These are phyloP conservation scores for Hemichromis elongatus DNA, from an alignment of 2,113 vertebrate genomes.

Conservation along the genomic window DNA sequence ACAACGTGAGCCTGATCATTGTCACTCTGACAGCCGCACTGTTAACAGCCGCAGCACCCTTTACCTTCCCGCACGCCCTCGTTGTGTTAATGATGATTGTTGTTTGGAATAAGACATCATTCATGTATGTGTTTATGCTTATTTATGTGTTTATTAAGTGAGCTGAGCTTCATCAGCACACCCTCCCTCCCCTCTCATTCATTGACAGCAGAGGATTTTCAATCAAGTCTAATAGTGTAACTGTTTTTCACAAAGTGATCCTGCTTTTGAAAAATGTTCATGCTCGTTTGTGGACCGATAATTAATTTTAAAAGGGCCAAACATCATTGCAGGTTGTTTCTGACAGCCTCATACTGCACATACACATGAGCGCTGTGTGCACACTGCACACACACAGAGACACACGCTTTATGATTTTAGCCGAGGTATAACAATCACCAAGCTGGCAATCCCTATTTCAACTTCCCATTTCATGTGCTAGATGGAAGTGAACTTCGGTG, in stretches of 20 bases:
- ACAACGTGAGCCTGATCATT: accelerated
- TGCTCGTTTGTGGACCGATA: background rate
- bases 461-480: conserved; percentile 49
- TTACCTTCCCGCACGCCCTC: background rate
- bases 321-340: background rate
- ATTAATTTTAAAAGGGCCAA: background rate
- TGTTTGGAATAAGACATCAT: background rate
- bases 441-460: conserved; percentile 35
- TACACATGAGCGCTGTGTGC: background rate
- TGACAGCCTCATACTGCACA: background rate
- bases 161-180: background rate
- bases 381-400: background rate
- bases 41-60: background rate
- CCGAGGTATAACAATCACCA: conserved; percentile 28
- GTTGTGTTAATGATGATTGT: background rate
- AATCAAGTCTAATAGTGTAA: background rate
- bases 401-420: conserved; percentile 11
- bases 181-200: background rate
- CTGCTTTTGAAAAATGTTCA: background rate
- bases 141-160: background rate
- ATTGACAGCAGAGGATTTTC: background rate
- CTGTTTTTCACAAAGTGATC: background rate
- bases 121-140: background rate
- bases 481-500: conserved; percentile 48
- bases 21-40: background rate